These are phyloP conservation scores for Monopterus albus DNA, from an alignment of 2,113 vertebrate species.

Conservation along the genomic window DNA sequence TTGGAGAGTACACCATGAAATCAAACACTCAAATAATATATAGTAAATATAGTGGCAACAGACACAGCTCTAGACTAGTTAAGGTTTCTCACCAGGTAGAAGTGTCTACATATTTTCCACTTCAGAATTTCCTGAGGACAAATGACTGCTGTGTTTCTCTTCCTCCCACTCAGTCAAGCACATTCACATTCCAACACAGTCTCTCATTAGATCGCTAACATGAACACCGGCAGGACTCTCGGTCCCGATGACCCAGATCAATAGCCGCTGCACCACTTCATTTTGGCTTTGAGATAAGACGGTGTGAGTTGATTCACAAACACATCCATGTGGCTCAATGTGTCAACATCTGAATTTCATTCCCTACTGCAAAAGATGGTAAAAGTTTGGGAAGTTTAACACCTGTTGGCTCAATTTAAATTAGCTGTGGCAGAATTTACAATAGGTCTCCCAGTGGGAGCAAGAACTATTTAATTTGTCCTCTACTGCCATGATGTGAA, in stretches of 20 bases:
- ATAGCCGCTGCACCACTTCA: conserved; percentile 33
- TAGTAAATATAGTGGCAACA: neutral
- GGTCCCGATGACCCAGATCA: conserved; percentile 32
- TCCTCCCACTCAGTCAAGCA: conserved; percentile 13
- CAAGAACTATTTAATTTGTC: conserved; percentile 12
- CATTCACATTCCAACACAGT: conserved; percentile 36
- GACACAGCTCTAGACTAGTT: neutral
- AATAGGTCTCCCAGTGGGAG: conserved; percentile 31
- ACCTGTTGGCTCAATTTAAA: conserved; percentile 35
- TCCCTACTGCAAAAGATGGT: neutral
- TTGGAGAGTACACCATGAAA: neutral
- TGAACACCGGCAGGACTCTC: conserved; percentile 27
- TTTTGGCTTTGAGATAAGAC: conserved; percentile 17
- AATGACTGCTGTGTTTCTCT: conserved; percentile 12
- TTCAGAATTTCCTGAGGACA: neutral
- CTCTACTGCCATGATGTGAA: conserved; percentile 28
- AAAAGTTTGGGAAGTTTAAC: conserved; percentile 1
- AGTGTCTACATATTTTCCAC: neutral
- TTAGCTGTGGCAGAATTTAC: conserved; percentile 14
- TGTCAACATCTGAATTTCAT: neutral
- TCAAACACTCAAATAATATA: no score
- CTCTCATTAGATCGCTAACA: conserved; percentile 39
- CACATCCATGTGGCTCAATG: neutral
- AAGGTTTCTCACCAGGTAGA: neutral
- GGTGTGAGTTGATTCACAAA: conserved; percentile 8